Percentiles rank a stretch among this genome's conserved stretches.
These are phyloP conservation scores for Rhamphomyia laevipes DNA, from an alignment of 2,888 invertebrate species.

Conservation along the genomic window DNA sequence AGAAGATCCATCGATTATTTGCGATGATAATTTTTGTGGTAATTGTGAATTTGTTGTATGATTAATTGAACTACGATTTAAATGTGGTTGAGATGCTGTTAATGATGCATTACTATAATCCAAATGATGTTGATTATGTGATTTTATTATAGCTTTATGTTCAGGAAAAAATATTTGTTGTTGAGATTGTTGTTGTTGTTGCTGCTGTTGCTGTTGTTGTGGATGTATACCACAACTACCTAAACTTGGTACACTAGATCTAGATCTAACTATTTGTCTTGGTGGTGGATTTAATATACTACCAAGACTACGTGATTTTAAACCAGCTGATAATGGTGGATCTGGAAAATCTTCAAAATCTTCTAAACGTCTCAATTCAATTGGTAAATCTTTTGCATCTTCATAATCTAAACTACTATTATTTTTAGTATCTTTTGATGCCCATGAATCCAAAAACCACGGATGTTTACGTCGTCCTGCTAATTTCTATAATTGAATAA, in stretches of 20 bases:
- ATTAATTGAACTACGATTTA: not conserved
- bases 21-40: no score
- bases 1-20: no score
- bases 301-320: constrained; percentile 74
- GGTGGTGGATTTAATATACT: constrained; percentile 68
- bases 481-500: constrained; percentile 45
- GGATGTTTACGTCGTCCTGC: constrained; percentile 60
- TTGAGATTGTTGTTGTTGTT: constrained; percentile 32
- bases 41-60: no score
- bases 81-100: constrained; percentile 22
- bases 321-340: constrained; percentile 46
- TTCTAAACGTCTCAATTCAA: constrained; percentile 73
- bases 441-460: constrained; percentile 77
- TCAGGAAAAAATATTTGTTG: constrained; percentile 20
- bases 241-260: constrained; percentile 63
- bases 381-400: constrained; percentile 68
- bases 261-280: constrained; percentile 57
- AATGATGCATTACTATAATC: not conserved
- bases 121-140: constrained; percentile 7
- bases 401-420: constrained; percentile 49
- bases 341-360: constrained; percentile 47
- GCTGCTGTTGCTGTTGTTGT: constrained; percentile 6
- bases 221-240: constrained; percentile 29
- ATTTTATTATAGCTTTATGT: constrained; percentile 11
- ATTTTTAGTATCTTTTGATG: constrained; percentile 42